These are phyloP conservation scores for Tribolium castaneum DNA, from an alignment of 1,140 invertebrate genomes.

Conservation along the genomic window DNA sequence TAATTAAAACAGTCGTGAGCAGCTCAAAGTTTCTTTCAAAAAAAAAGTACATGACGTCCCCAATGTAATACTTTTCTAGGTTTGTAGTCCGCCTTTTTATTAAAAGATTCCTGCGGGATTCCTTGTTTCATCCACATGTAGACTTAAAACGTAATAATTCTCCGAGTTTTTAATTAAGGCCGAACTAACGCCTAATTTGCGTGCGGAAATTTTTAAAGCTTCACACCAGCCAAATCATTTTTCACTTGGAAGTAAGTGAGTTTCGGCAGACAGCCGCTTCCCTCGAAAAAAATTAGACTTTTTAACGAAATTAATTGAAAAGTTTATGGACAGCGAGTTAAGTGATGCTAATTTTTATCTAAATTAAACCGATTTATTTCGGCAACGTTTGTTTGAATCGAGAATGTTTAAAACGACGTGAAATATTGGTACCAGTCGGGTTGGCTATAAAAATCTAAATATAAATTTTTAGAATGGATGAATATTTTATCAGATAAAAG, in stretches of 20 bases:
- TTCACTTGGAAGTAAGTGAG: constrained; percentile 1
- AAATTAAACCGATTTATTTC: neutral
- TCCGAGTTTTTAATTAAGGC: constrained; percentile 29
- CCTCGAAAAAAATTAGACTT: neutral
- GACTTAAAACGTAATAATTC: constrained; percentile 2
- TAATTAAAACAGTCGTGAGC: neutral
- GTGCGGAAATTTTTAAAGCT: constrained; percentile 2
- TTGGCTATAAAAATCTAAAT: no score
- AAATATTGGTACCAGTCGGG: no score
- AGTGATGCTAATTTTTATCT: neutral
- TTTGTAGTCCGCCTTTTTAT: neutral
- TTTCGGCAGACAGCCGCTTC: neutral
- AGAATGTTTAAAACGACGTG: neutral
- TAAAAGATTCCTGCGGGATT: neutral
- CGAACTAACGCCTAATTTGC: constrained; percentile 26
- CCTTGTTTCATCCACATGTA: constrained; percentile 1
- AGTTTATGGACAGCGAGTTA: neutral
- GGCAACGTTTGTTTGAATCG: neutral
- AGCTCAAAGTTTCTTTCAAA: neutral
- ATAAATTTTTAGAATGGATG: no score
- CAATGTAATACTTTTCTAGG: neutral
- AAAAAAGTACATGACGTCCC: neutral
- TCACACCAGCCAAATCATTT: neutral
- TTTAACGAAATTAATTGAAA: neutral
- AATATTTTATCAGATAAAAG: no score